Evolutionary conservation across 1,140 invertebrate species (phyloP).

Genomic region (Drosophila miranda): DNA sequence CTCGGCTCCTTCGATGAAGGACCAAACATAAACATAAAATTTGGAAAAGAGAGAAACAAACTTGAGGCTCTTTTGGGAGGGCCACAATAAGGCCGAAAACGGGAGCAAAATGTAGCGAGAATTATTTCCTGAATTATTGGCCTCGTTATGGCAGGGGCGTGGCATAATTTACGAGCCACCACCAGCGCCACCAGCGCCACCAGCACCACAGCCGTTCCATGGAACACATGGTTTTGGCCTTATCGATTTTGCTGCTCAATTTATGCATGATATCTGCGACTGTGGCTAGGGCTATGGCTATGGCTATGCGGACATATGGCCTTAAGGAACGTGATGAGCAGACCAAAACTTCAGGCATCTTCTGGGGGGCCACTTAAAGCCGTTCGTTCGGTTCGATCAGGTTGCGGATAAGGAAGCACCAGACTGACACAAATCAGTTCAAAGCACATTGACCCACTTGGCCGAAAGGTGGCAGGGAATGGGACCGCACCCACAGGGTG

Average conservation of each 20-base stretch:
- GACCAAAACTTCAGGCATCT: constrained; percentile 28
- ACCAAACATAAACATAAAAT: constrained; percentile 16
- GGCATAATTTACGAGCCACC: constrained; percentile 66
- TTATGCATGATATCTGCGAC: constrained; percentile 45
- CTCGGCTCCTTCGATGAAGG: constrained; percentile 6
- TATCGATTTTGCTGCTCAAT: constrained; percentile 70
- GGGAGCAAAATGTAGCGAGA: constrained; percentile 62
- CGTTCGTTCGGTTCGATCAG: constrained; percentile 14
- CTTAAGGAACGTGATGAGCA: constrained; percentile 55
- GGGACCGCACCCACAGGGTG: constrained; percentile 15
- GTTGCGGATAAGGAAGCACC: constrained; percentile 30
- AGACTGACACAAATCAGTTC: constrained; percentile 69
- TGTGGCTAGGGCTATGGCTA: neutral
- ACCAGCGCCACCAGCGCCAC: neutral
- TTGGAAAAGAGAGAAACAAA: constrained; percentile 26
- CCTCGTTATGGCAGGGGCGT: constrained; percentile 70
- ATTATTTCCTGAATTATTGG: constrained; percentile 77
- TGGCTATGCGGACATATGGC: constrained; percentile 53
- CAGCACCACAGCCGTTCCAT: constrained; percentile 19
- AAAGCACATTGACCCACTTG: constrained; percentile 74
- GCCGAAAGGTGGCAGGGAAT: neutral
- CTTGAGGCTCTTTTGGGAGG: no score
- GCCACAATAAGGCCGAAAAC: constrained; percentile 20
- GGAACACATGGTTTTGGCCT: constrained; percentile 20
- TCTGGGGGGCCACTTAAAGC: constrained; percentile 21